Conservation (phyloP, 2,113 vertebrate species). For the Carlito syrichta region DNA sequence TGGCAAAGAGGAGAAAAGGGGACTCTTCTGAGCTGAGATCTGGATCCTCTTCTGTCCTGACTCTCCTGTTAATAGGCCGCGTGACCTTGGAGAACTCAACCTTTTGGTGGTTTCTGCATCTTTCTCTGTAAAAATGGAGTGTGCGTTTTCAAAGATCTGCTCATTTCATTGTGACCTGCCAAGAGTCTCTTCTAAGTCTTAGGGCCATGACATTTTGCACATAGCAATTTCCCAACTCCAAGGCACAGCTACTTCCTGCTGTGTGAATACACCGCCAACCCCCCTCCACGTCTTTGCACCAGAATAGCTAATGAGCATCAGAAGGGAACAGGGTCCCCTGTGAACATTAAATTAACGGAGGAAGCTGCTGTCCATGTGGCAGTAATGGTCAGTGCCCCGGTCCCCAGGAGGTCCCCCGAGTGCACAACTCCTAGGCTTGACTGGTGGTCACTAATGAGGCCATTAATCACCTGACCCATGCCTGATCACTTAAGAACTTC, state of each 20-base stretch:
- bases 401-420: neutral
- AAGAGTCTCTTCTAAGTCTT: no score
- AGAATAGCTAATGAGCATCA: constrained; percentile 32
- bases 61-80: accelerated
- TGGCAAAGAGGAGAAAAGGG: no score
- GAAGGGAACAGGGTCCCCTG: neutral
- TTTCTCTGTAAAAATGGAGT: neutral
- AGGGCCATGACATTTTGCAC: neutral
- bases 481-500: constrained; percentile 26
- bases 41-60: accelerated
- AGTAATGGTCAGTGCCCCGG: neutral
- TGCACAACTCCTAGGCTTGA: neutral
- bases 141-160: neutral
- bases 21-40: no score
- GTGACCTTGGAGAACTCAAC: neutral
- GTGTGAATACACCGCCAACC: neutral
- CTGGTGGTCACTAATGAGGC: neutral
- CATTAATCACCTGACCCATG: neutral
- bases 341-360: constrained; percentile 55
- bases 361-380: constrained; percentile 38
- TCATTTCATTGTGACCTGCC: neutral
- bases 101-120: no score
- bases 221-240: neutral
- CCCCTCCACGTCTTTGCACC: neutral
- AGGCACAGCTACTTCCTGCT: neutral